Evolutionary conservation across 2,797 vertebrate genomes (phyloP), one percentile per base, ranked within the genome.

Genomic region (Schizothorax lantsangensis): DNA sequence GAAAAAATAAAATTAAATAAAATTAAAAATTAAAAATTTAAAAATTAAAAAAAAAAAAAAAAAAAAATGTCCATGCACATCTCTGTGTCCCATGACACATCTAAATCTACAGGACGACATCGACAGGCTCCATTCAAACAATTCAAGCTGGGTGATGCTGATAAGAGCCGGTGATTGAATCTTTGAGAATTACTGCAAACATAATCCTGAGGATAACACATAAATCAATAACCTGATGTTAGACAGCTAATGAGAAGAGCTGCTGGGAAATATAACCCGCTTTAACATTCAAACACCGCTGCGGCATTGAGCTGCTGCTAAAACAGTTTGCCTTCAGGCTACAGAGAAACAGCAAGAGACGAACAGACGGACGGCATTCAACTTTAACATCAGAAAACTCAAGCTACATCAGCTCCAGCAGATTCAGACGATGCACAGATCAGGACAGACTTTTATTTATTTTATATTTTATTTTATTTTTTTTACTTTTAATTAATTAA

Each of bases 171-270:
- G 57, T 52, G 47, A 86, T 52, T 85, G 66, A 89, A 87, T 84
- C 79, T 45, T 66, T 57, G 73, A 84, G 68, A 86, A 72, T 86
- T 36, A 68, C 81, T 45, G 79, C 62, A 85, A 79, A 85, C 82
- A 73, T 87, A 86, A 90, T 89, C 84, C 64, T 4, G 40, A 68
- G 88, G 83, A 87, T 87, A 86, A 77, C 71, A 71, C 81, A 43
- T 57, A 77, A 87, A 85, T 87, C 89, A 86, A 88, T 84, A 73
- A 33, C 47, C 38, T 38, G 30, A 23, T 45, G 78, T 57, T n/a
- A 82, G 72, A 72, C 66, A 68, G 64, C 83, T 69, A 59, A 79
- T 86, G 79, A 62, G 54, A 62, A 36, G 12, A 11, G 40, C 54
- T 33, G 40, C 14, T 57, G 21, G 73, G 47, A 83, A 49, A 74